phyloP scores from a whole-genome alignment of 2,797 vertebrate genomes.

The Harpagifer antarcticus region DNA sequence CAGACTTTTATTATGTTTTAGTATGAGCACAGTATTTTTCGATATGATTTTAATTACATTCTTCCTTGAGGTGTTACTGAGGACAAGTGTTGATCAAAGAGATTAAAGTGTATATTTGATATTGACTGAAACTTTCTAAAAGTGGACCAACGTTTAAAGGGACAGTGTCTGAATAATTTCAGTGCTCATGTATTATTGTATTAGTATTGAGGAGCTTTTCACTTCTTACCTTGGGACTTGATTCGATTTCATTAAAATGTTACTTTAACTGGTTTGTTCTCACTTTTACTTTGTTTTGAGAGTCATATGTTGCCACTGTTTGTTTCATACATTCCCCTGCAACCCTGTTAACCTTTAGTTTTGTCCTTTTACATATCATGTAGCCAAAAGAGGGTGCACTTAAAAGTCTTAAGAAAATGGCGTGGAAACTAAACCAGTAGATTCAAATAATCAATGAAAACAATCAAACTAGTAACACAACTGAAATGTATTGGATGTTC shows the following conservation, averaged over 20 bases:
- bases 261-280: slow-evolving; percentile 23
- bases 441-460: slow-evolving; percentile 32
- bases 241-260: slow-evolving; percentile 24
- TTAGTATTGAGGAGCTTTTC: slow-evolving; percentile 21
- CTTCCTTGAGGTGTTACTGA: neutral
- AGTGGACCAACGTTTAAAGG: slow-evolving; percentile 53
- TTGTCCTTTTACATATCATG: neutral
- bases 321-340: slow-evolving; percentile 24
- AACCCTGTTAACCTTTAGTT: slow-evolving; percentile 8
- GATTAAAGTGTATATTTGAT: slow-evolving; percentile 30
- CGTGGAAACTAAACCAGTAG: slow-evolving; percentile 37
- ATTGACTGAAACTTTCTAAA: slow-evolving; percentile 51
- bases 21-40: slow-evolving; percentile 32
- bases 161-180: slow-evolving; percentile 55
- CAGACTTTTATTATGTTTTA: slow-evolving; percentile 9
- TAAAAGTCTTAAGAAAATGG: slow-evolving; percentile 37
- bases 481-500: slow-evolving; percentile 54
- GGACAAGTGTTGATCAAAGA: slow-evolving; percentile 26
- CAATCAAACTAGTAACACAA: slow-evolving; percentile 58
- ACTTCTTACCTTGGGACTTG: slow-evolving; percentile 36
- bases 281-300: slow-evolving; percentile 9
- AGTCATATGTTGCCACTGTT: slow-evolving; percentile 35
- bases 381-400: slow-evolving; percentile 45
- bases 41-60: neutral
- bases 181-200: slow-evolving; percentile 37